These are phyloP conservation scores for Argyresthia goedartella DNA, from an alignment of 2,888 invertebrate genomes.

Conservation along the genomic window DNA sequence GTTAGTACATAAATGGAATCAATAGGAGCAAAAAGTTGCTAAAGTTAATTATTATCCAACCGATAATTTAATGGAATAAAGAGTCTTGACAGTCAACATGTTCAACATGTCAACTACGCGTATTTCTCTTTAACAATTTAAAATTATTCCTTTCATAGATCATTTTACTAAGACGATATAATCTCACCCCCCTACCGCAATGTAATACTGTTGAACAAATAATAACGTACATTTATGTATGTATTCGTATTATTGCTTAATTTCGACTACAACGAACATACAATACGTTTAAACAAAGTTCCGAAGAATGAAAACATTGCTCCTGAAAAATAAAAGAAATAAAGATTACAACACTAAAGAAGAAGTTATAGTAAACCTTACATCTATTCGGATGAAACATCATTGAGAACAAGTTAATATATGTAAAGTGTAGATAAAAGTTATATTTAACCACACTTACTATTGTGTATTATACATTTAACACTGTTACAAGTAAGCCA, in stretches of 20 bases:
- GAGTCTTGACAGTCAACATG: conserved; percentile 12
- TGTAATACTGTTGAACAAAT: conserved; percentile 4
- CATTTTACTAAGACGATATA: background rate
- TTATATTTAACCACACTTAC: conserved; percentile 11
- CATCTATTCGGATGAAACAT: conserved; percentile 1
- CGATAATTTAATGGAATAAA: conserved; percentile 10
- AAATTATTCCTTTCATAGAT: background rate
- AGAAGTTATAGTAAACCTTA: conserved; percentile 44
- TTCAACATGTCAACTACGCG: background rate
- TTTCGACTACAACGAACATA: no score
- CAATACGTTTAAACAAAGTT: no score
- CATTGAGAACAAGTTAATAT: conserved; percentile 10
- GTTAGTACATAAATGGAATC: background rate
- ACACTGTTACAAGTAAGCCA: conserved; percentile 39
- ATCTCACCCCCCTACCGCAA: background rate
- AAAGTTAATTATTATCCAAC: background rate
- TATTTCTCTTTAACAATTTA: background rate
- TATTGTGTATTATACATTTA: conserved; percentile 4
- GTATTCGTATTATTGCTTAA: conserved; percentile 31
- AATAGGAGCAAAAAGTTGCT: conserved; percentile 13
- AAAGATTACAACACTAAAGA: conserved; percentile 24
- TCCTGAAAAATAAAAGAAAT: conserved; percentile 47
- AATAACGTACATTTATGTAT: background rate
- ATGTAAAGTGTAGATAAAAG: conserved; percentile 9
- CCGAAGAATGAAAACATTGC: conserved; percentile 32